phyloP scores from a whole-genome alignment of 2,888 invertebrate genomes.

The Cosmia trapezina region DNA sequence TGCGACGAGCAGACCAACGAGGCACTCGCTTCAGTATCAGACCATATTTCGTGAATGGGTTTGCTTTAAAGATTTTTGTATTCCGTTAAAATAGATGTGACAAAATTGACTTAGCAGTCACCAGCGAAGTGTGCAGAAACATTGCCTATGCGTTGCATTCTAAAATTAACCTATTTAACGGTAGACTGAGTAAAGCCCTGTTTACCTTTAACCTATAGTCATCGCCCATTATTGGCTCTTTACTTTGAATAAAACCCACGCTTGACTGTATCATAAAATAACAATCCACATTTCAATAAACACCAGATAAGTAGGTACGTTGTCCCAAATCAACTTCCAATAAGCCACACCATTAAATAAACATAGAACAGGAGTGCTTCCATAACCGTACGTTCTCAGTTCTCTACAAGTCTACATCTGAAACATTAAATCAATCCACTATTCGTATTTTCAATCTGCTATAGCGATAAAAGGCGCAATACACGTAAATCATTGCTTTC shows the following conservation, averaged over 20 bases:
- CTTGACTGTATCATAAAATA: constrained; percentile 19
- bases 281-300: constrained; percentile 22
- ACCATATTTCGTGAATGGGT: too few species aligned
- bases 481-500: constrained; percentile 71
- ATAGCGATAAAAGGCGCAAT: constrained; percentile 66
- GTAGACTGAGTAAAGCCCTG: background rate
- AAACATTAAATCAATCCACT: constrained; percentile 67
- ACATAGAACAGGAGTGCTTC: constrained; percentile 51
- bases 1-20: too few species aligned
- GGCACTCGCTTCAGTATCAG: too few species aligned
- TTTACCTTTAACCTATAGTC: constrained; percentile 6
- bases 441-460: constrained; percentile 67
- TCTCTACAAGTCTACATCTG: constrained; percentile 51
- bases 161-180: constrained; percentile 4
- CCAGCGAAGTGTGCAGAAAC: background rate
- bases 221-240: background rate
- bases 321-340: constrained; percentile 54
- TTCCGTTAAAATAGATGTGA: too few species aligned
- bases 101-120: background rate
- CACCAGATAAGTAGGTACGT: constrained; percentile 4
- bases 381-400: constrained; percentile 49
- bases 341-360: constrained; percentile 42
- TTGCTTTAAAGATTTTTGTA: too few species aligned
- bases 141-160: background rate
- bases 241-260: constrained; percentile 8